Conservation (phyloP, 2,797 vertebrate genomes). For the Octomys mimax region DNA sequence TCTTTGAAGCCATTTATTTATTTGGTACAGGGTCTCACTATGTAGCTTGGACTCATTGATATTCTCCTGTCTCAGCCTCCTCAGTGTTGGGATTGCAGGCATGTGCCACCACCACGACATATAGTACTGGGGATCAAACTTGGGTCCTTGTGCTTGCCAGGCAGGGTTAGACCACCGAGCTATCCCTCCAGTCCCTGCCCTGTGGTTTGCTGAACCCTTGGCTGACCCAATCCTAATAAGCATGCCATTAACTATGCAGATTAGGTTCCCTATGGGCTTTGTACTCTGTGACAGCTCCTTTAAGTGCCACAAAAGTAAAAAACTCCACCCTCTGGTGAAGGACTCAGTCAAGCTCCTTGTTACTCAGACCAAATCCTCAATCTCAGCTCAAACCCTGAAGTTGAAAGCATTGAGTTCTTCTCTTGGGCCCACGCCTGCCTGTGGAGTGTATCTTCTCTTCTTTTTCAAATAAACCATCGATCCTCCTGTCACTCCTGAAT, state of each 20-base stretch:
- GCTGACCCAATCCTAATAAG: background rate
- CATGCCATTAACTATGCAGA: background rate
- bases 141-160: too few relatives aligned
- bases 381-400: background rate
- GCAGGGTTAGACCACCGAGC: too few relatives aligned
- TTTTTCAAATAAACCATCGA: background rate
- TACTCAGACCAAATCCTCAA: background rate
- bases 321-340: background rate
- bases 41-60: too few relatives aligned
- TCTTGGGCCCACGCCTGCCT: background rate
- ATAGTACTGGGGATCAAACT: too few relatives aligned
- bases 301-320: background rate
- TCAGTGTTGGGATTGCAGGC: too few relatives aligned
- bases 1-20: background rate
- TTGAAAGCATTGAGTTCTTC: background rate
- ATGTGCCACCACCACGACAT: too few relatives aligned
- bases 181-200: background rate
- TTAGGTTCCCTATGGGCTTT: background rate
- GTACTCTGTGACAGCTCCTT: background rate
- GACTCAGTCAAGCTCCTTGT: background rate
- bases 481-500: background rate
- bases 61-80: too few relatives aligned
- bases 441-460: background rate
- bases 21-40: too few relatives aligned
- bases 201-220: background rate